These are phyloP conservation scores for Calidris pygmaea DNA, from an alignment of 2,113 vertebrate genomes.

Conservation along the genomic window DNA sequence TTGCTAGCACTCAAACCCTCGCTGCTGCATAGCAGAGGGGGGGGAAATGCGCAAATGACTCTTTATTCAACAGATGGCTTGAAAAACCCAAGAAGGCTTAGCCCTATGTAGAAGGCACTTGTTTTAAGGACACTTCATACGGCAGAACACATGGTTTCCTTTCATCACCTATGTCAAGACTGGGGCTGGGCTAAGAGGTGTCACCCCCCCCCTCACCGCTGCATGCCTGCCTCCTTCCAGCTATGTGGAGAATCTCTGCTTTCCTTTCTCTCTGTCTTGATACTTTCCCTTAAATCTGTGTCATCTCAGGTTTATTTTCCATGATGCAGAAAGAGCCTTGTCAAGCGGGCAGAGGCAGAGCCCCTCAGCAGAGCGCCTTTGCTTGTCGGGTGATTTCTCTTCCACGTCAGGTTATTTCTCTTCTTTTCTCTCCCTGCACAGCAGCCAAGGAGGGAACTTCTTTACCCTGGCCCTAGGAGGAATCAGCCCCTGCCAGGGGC, in stretches of 20 bases:
- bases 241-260: not conserved
- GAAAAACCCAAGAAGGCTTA: not conserved
- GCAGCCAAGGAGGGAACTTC: not conserved
- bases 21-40: not conserved
- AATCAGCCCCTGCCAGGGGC: not conserved
- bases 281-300: not conserved
- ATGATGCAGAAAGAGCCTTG: not conserved
- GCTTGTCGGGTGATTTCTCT: not conserved
- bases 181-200: not conserved
- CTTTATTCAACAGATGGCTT: conserved; percentile 1
- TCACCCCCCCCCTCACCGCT: not conserved
- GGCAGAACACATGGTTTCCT: not conserved
- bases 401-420: not conserved
- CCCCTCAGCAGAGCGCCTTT: not conserved
- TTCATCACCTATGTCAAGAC: conserved; percentile 1
- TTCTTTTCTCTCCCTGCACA: not conserved
- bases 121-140: not conserved
- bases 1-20: not conserved
- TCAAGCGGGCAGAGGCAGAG: not conserved
- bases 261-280: not conserved
- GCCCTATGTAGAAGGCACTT: not conserved
- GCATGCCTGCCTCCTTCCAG: not conserved
- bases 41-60: not conserved
- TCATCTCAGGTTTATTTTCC: not conserved
- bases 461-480: not conserved